Evolutionary conservation across 2,888 invertebrate species (phyloP), one percentile per base, ranked within the genome.

Genomic region (Platycheirus albimanus): DNA sequence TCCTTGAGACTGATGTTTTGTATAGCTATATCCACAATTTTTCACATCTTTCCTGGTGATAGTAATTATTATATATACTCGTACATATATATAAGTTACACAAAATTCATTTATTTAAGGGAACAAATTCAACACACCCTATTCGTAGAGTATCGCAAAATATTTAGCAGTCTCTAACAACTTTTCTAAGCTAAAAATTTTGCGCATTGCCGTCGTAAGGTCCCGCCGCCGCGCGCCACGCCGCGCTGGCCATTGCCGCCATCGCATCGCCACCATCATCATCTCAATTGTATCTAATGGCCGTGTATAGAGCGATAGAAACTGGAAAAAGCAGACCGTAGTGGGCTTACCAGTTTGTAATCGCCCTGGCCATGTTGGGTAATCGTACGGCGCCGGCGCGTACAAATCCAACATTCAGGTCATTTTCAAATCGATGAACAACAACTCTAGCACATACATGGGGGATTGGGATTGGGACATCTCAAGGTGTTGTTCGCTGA

Each of bases 371-470:
- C 84, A 84, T 84, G 70, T 84, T 84, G 79, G 84, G 84, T 79
- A 84, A 84, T 84, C 79, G 70, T 33, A 61, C 84, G 84, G 84
- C 84, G 84, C 84, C 84, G 84, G 84, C 84, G 84, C 84, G 84
- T 75, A 75, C 61, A 70, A 66, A 71, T 56, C 52, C 54, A 69
- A 78, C 78, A 84, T 79, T 79, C 74, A 84, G 84, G 84, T 79
- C 84, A 79, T 84, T 78, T 83, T 78, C 63, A 83, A 64, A 69
- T 78, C 78, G 69, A 72, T 63, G 70, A 71, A 72, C 43, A 71
- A 72, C 49, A 56, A 56, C 36, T 70, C 51, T 66, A 15, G 43
- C 43, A 36, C 54, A 52, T 61, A 61, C 36, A 69, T 54, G 52
- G 43, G 30, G 11, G 45, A 77, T 74, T 77, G 63, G 52, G 70